Conservation (phyloP, 2,797 vertebrate species). For the Onychomys arenicola region DNA sequence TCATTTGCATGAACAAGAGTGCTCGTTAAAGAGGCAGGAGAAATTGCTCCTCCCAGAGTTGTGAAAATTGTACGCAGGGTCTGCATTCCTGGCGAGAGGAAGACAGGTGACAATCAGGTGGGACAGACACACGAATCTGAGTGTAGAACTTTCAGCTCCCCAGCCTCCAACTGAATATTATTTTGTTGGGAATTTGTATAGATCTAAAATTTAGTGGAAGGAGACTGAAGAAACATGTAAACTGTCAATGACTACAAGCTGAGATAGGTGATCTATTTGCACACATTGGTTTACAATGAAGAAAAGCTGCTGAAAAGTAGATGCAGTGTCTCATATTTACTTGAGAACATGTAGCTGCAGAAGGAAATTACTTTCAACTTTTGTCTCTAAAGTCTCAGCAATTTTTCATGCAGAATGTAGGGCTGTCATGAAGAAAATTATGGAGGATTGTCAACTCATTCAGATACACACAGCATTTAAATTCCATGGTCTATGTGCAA, state of each 20-base stretch:
- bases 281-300: background rate
- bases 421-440: background rate
- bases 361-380: background rate
- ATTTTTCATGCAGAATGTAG: background rate
- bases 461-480: background rate
- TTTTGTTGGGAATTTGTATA: background rate
- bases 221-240: background rate
- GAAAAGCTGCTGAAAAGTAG: background rate
- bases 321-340: background rate
- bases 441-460: background rate
- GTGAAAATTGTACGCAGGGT: background rate
- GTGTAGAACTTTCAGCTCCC: background rate
- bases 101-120: background rate
- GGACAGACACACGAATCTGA: background rate
- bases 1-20: conserved; percentile 36
- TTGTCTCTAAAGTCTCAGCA: background rate
- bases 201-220: background rate
- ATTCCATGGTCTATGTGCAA: too few relatives aligned
- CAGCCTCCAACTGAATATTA: background rate
- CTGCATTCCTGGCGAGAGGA: conserved; percentile 38
- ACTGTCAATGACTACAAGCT: background rate
- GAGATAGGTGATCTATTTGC: background rate
- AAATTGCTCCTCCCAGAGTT: background rate
- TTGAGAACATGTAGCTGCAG: background rate
- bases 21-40: background rate